Evolutionary conservation across 2,888 invertebrate species (phyloP).

Genomic region (Tryphoninae sp.): DNA sequence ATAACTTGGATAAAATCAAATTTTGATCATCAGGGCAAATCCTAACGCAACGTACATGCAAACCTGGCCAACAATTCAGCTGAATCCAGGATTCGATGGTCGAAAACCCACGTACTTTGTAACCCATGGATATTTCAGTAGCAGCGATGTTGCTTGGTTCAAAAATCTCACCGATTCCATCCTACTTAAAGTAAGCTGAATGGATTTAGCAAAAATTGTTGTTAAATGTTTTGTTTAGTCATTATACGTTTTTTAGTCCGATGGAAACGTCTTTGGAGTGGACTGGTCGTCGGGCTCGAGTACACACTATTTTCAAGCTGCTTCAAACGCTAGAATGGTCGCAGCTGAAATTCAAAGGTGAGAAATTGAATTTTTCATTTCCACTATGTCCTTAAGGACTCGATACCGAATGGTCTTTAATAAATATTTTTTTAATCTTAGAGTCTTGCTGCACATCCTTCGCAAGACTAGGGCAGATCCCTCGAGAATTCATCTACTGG

Average conservation of each 20-base stretch:
- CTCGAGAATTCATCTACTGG: constrained; percentile 73
- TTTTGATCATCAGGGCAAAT: constrained; percentile 45
- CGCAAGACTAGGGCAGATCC: constrained; percentile 64
- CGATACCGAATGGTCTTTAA: neutral
- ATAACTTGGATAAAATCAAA: neutral
- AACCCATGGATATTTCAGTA: constrained; percentile 79
- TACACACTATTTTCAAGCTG: constrained; percentile 72
- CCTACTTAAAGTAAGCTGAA: constrained; percentile 74
- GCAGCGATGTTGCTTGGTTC: constrained; percentile 76
- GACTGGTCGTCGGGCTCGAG: constrained; percentile 80
- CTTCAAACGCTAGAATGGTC: constrained; percentile 74
- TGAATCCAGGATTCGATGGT: constrained; percentile 67
- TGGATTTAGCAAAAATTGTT: neutral
- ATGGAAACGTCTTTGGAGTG: constrained; percentile 79
- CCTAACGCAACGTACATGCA: constrained; percentile 52
- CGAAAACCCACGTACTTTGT: constrained; percentile 75
- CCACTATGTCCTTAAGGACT: neutral
- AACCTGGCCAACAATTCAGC: constrained; percentile 70
- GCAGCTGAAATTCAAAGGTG: constrained; percentile 75
- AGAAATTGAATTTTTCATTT: constrained; percentile 27
- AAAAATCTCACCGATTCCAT: constrained; percentile 76
- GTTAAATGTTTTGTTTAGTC: constrained; percentile 12
- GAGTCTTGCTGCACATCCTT: constrained; percentile 70
- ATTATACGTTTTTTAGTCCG: constrained; percentile 71
- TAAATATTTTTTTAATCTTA: constrained; percentile 59